phyloP scores from a whole-genome alignment of 2,888 invertebrate genomes.

The Chromoteleia sp. region DNA sequence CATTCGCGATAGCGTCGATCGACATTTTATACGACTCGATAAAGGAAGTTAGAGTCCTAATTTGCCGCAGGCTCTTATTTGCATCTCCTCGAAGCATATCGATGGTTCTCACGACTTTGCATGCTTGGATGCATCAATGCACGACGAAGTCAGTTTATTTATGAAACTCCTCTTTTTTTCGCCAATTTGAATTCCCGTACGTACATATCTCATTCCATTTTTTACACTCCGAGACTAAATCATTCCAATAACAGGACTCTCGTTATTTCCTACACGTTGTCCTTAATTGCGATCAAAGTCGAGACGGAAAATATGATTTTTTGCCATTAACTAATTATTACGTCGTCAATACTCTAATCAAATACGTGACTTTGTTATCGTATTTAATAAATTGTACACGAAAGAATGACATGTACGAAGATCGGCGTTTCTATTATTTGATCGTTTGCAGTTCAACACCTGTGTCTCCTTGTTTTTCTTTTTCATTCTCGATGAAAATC shows the following conservation, averaged over 20 bases:
- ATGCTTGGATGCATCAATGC: conserved; percentile 50
- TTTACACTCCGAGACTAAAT: conserved; percentile 21
- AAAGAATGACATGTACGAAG: too few relatives aligned
- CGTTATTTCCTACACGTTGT: conserved; percentile 15
- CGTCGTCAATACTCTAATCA: too few relatives aligned
- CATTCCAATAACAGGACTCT: conserved; percentile 28
- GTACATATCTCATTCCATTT: neutral
- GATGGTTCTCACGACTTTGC: conserved; percentile 68
- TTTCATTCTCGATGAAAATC: neutral
- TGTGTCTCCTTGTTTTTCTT: neutral
- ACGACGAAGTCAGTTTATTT: conserved; percentile 67
- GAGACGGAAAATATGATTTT: neutral
- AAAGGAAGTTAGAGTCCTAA: conserved; percentile 67
- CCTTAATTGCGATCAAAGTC: conserved; percentile 35
- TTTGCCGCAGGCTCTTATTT: conserved; percentile 68
- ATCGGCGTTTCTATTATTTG: too few relatives aligned
- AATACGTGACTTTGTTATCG: too few relatives aligned
- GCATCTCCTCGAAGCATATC: conserved; percentile 63
- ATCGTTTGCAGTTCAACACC: too few relatives aligned
- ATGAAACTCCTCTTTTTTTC: conserved; percentile 48
- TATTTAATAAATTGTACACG: too few relatives aligned
- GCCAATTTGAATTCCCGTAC: neutral
- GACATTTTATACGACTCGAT: conserved; percentile 61
- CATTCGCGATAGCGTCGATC: conserved; percentile 52
- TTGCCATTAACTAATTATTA: too few relatives aligned